phyloP scores from a whole-genome alignment of 23 tunicate genomes.

The Halocynthia aurantium region DNA sequence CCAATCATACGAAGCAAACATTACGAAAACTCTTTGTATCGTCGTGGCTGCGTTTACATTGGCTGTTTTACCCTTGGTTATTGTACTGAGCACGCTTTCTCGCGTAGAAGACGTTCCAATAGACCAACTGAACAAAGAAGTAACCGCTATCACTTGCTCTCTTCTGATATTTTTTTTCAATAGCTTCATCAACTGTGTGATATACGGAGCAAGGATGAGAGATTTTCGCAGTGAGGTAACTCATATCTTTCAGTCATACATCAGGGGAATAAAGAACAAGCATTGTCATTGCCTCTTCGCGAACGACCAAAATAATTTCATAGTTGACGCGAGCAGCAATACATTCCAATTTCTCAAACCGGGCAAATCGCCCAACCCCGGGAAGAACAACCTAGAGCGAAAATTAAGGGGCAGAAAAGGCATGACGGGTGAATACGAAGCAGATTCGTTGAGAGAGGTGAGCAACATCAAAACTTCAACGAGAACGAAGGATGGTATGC shows the following conservation, averaged over 20 bases:
- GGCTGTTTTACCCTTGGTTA: constrained; percentile 46
- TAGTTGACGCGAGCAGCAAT: too few species aligned
- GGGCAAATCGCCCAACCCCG: too few species aligned
- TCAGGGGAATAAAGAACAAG: constrained; percentile 4
- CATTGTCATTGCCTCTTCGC: background rate
- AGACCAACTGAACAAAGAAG: constrained; percentile 20
- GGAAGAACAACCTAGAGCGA: too few species aligned
- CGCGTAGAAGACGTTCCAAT: background rate
- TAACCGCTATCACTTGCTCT: constrained; percentile 31
- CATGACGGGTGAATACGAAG: background rate
- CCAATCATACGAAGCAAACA: constrained; percentile 61
- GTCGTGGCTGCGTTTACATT: constrained; percentile 57
- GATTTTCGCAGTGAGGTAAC: constrained; percentile 45
- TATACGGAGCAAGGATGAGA: constrained; percentile 89
- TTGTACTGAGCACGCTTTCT: constrained; percentile 3
- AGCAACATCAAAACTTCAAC: background rate
- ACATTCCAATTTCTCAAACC: too few species aligned
- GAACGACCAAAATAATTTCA: too few species aligned
- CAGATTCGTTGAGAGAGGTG: background rate
- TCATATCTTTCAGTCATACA: constrained; percentile 13
- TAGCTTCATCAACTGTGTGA: constrained; percentile 66
- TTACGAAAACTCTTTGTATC: constrained; percentile 76
- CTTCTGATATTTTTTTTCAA: constrained; percentile 48
- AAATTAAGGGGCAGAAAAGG: constrained; percentile 1
- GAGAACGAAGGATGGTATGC: too few species aligned